Evolutionary conservation across 2,888 invertebrate species (phyloP), one percentile per base, ranked within the genome.

Genomic region (Eumacrocentrus americanus): DNA sequence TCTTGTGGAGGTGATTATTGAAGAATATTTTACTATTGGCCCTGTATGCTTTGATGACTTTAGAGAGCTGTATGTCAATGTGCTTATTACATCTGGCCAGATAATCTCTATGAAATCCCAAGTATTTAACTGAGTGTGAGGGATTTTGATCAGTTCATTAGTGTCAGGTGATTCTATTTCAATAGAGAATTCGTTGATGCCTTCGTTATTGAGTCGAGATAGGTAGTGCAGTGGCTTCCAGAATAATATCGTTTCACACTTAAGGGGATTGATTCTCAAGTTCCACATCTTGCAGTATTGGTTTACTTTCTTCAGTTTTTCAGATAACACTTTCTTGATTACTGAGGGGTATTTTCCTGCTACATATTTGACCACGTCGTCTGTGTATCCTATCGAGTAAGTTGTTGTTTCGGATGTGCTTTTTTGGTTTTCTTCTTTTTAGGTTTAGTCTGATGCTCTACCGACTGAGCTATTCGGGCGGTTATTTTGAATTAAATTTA

Each of bases 401-500:
- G 22, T 16, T 46, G 46, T 18, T 46, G 46, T 20, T 5, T 48
- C n/a, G n/a, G n/a, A n/a, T n/a, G n/a, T n/a, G n/a, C n/a, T n/a
- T n/a, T n/a, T n/a, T n/a, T n/a, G n/a, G n/a, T n/a, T n/a, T n/a
- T n/a, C n/a, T n/a, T n/a, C n/a, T 14, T 12, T 25, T 12, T 22
- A 25, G 2, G n/a, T n/a, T n/a, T n/a, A 79, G 79, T 79, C 78
- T 79, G 76, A 79, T 79, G 79, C 78, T 79, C 78, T 79, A 79
- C 79, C 76, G 78, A 79, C 77, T 79, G 77, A 78, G 78, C 78
- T 79, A 79, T 75, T 73, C 76, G 69, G 78, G 79, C n/a, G n/a
- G n/a, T n/a, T n/a, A n/a, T n/a, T n/a, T n/a, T n/a, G n/a, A n/a
- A n/a, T n/a, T n/a, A n/a, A n/a, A n/a, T n/a, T n/a, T n/a, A n/a